These are phyloP conservation scores for Drosophila paucipuncta DNA, from an alignment of 2,888 invertebrate species.

Conservation along the genomic window DNA sequence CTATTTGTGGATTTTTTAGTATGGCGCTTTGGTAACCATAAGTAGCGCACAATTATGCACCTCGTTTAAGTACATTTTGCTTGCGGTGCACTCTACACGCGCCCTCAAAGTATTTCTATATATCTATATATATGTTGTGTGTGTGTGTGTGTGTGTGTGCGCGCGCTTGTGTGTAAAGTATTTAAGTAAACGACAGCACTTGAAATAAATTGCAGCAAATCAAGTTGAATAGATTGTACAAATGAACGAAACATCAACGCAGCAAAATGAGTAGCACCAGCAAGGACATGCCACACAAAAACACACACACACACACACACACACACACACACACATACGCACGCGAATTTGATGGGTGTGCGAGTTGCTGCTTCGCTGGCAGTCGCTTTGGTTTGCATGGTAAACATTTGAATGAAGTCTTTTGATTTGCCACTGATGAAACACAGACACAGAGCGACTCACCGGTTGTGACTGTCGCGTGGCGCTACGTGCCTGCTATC, in stretches of 20 bases:
- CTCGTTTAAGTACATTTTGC: conserved; percentile 55
- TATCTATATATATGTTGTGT: background rate
- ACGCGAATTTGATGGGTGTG: conserved; percentile 7
- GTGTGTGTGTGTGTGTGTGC: conserved; percentile 1
- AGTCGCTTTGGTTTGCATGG: conserved; percentile 32
- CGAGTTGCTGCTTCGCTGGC: conserved; percentile 9
- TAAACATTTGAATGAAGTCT: conserved; percentile 46
- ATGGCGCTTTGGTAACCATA: conserved; percentile 10
- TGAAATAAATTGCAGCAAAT: conserved; percentile 82
- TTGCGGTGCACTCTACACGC: conserved; percentile 63
- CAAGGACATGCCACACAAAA: conserved; percentile 37
- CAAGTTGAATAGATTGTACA: conserved; percentile 80
- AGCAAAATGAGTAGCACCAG: conserved; percentile 42
- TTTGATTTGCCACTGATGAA: conserved; percentile 57
- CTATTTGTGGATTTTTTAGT: conserved; percentile 14
- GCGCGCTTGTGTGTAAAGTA: conserved; percentile 53
- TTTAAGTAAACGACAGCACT: conserved; percentile 80
- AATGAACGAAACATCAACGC: conserved; percentile 67
- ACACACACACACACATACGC: background rate
- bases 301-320: conserved; percentile 17
- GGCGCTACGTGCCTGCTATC: conserved; percentile 47
- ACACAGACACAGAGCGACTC: conserved; percentile 10
- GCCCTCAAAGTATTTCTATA: conserved; percentile 22
- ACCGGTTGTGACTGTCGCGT: conserved; percentile 32
- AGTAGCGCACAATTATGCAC: conserved; percentile 59